Conservation (phyloP, 2,888 invertebrate species). For the Dendrolimus houi region DNA sequence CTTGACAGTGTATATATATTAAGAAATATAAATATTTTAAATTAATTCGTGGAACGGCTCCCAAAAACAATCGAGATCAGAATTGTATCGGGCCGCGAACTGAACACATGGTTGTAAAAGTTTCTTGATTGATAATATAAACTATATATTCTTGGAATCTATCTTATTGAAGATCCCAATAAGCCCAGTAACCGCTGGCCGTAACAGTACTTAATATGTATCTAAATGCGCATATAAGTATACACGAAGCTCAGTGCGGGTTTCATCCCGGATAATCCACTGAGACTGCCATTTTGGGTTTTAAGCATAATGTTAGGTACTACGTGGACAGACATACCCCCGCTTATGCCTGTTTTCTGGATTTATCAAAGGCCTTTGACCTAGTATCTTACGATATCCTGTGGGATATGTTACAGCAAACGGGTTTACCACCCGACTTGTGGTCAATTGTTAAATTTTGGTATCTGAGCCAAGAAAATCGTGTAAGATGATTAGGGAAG, state of each 20-base stretch:
- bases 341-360: neutral
- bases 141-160: too few relatives aligned
- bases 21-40: too few relatives aligned
- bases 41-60: too few relatives aligned
- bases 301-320: conserved; percentile 3
- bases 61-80: too few relatives aligned
- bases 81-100: too few relatives aligned
- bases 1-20: conserved; percentile 1
- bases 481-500: too few relatives aligned
- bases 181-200: too few relatives aligned
- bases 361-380: neutral
- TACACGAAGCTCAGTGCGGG: conserved; percentile 5
- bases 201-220: neutral
- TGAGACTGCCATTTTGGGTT: conserved; percentile 1
- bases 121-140: too few relatives aligned
- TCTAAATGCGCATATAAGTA: neutral
- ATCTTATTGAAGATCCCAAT: too few relatives aligned
- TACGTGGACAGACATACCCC: conserved; percentile 2
- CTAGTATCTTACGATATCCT: neutral
- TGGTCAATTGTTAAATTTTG: neutral
- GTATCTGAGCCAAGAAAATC: too few relatives aligned
- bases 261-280: conserved; percentile 2
- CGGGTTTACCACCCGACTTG: neutral
- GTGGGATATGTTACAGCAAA: neutral
- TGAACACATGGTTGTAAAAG: too few relatives aligned